phyloP scores from a whole-genome alignment of 2,113 vertebrate genomes.

The Thryonomys swinderianus region DNA sequence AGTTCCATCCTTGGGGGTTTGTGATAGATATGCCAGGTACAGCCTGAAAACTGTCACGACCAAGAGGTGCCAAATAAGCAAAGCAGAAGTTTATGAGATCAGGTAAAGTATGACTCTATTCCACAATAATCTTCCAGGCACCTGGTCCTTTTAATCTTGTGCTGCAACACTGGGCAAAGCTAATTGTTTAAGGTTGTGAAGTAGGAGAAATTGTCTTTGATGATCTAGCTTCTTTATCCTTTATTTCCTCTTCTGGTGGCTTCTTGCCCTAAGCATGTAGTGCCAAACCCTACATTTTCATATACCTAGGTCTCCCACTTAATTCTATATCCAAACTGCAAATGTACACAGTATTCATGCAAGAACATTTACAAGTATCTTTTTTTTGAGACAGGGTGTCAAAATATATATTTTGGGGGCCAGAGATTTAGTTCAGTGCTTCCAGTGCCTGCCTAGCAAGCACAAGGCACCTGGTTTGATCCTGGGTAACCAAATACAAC shows the following conservation, averaged over 20 bases:
- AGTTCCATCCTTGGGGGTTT: not conserved
- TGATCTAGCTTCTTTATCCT: not conserved
- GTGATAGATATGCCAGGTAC: not conserved
- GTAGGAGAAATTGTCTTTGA: not conserved
- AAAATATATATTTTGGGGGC: too few species aligned
- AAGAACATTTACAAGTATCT: not conserved
- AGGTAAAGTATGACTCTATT: not conserved
- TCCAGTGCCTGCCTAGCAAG: too few species aligned
- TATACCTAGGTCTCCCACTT: not conserved
- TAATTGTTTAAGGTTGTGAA: conserved; percentile 17
- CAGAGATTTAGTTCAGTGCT: too few species aligned
- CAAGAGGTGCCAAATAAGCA: conserved; percentile 33
- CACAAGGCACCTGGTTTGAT: too few species aligned
- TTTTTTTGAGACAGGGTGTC: too few species aligned
- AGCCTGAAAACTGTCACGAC: not conserved
- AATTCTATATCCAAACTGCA: not conserved
- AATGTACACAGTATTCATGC: not conserved
- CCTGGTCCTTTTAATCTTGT: not conserved
- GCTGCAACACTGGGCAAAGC: not conserved
- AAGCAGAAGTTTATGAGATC: not conserved
- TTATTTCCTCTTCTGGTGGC: not conserved
- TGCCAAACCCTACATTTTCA: not conserved
- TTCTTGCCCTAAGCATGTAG: not conserved
- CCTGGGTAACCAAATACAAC: too few species aligned
- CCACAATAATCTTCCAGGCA: not conserved